phyloP scores from a whole-genome alignment of 2,797 vertebrate species.

The Zenarchopterus dispar region DNA sequence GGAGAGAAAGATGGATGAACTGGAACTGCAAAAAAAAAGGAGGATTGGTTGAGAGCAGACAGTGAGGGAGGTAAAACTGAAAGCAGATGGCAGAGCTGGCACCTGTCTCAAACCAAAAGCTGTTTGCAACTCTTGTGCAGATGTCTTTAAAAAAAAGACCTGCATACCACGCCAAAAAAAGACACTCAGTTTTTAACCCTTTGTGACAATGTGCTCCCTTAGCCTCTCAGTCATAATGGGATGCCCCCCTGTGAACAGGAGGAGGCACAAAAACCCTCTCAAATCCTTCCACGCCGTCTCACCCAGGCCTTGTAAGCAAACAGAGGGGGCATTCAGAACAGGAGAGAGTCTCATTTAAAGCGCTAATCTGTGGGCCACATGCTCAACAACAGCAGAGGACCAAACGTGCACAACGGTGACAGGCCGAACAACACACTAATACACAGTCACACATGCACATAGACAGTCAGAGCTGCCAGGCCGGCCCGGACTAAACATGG shows the following conservation, averaged over 20 bases:
- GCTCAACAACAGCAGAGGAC: constrained; percentile 68
- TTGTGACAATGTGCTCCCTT: constrained; percentile 67
- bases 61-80: constrained; percentile 80
- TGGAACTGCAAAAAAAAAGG: constrained; percentile 31
- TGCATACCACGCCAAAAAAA: constrained; percentile 76
- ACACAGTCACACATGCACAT: constrained; percentile 18
- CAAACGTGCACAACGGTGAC: constrained; percentile 41
- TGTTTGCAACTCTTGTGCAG: constrained; percentile 86
- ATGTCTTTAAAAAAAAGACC: constrained; percentile 73
- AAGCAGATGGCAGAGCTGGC: constrained; percentile 87
- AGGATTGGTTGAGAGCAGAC: constrained; percentile 61
- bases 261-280: constrained; percentile 67
- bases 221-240: constrained; percentile 66
- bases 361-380: constrained; percentile 77
- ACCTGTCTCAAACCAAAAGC: constrained; percentile 83
- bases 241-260: constrained; percentile 59
- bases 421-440: constrained; percentile 37
- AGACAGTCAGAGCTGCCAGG: constrained; percentile 40
- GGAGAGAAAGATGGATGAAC: constrained; percentile 54
- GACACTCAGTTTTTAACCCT: constrained; percentile 82
- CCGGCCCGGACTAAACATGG: constrained; percentile 56
- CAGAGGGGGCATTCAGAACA: constrained; percentile 76
- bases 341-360: constrained; percentile 76
- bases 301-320: constrained; percentile 75
- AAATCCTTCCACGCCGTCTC: constrained; percentile 70